Percentiles rank a stretch among this genome's conserved stretches.
Conservation (phyloP, 2,888 invertebrate species). For the Brenthis ino region DNA sequence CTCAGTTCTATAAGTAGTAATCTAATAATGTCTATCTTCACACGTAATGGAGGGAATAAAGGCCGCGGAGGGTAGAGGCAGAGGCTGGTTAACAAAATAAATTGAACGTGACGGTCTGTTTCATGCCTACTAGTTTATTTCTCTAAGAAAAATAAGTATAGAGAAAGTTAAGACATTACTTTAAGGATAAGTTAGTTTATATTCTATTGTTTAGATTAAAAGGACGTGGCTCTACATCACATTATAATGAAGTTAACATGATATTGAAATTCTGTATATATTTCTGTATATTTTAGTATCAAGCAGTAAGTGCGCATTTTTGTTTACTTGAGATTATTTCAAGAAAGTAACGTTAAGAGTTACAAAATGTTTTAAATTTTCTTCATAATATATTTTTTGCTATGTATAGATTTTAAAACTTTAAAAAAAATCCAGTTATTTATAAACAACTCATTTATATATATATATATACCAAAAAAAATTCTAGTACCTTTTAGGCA, state of each 20-base stretch:
- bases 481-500: neutral
- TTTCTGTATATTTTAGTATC: too few relatives aligned
- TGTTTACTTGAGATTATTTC: neutral
- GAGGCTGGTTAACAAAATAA: conserved; percentile 38
- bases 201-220: too few relatives aligned
- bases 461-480: too few relatives aligned
- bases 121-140: conserved; percentile 37
- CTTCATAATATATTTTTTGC: too few relatives aligned
- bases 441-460: too few relatives aligned
- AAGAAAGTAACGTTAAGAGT: neutral
- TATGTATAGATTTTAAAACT: too few relatives aligned
- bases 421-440: too few relatives aligned
- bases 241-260: too few relatives aligned
- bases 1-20: conserved; percentile 28
- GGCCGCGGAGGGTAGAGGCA: conserved; percentile 30
- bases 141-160: conserved; percentile 31
- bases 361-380: too few relatives aligned
- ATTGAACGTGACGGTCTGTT: conserved; percentile 41
- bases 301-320: neutral
- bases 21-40: conserved; percentile 31
- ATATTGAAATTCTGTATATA: too few relatives aligned
- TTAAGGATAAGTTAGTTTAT: neutral
- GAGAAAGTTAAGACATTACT: conserved; percentile 21
- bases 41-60: conserved; percentile 34
- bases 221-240: too few relatives aligned